Conservation (phyloP, 35 echinoderm and acorn worm species). For the Hemicentrotus pulcherrimus region DNA sequence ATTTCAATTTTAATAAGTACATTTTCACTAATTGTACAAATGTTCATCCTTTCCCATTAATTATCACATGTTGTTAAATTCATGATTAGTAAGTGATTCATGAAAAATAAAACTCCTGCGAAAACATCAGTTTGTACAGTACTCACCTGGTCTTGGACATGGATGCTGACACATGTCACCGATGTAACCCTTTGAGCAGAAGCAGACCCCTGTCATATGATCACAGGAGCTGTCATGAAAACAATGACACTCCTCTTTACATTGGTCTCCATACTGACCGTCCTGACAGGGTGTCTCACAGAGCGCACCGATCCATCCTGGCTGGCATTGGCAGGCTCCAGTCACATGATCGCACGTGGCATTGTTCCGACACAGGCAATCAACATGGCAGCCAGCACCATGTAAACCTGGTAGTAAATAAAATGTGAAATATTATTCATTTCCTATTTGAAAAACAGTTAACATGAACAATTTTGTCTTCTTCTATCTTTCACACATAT, state of each 20-base stretch:
- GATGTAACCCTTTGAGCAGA: constrained; percentile 64
- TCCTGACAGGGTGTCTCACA: constrained; percentile 69
- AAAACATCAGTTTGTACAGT: neutral
- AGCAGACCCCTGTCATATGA: constrained; percentile 61
- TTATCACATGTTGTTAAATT: too few species aligned
- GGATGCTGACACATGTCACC: constrained; percentile 56
- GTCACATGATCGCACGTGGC: constrained; percentile 65
- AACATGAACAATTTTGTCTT: neutral
- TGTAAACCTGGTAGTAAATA: constrained; percentile 16
- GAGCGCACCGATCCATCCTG: constrained; percentile 51
- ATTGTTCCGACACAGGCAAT: constrained; percentile 63
- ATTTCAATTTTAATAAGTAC: too few species aligned
- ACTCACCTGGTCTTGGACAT: constrained; percentile 53
- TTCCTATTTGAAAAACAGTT: neutral
- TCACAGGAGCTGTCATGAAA: constrained; percentile 68
- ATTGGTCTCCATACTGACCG: constrained; percentile 75
- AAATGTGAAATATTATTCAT: neutral
- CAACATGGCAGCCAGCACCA: constrained; percentile 45
- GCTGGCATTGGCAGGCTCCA: constrained; percentile 62
- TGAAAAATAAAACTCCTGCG: neutral
- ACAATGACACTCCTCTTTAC: constrained; percentile 63
- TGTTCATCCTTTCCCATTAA: too few species aligned
- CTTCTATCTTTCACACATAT: neutral
- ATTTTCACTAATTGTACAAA: too few species aligned
- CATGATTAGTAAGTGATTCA: too few species aligned